Conservation (phyloP, 2,797 vertebrate species). For the Phrynocephalus forsythii region DNA sequence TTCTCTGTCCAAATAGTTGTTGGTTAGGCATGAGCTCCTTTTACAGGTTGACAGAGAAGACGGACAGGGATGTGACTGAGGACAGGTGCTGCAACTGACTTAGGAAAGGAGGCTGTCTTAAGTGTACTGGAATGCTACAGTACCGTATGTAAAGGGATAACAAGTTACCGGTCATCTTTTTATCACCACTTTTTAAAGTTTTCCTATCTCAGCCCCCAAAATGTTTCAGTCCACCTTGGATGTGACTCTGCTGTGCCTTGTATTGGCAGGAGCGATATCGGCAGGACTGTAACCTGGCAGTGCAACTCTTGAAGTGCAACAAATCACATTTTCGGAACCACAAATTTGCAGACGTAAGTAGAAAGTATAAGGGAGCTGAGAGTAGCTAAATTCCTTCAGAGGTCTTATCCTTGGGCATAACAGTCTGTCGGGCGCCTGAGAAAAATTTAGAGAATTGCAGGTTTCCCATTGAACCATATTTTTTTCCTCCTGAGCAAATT, state of each 20-base stretch:
- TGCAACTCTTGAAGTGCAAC: conserved; percentile 97
- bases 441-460: conserved; percentile 46
- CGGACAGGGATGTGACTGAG: not conserved
- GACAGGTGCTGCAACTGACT: not conserved
- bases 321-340: conserved; percentile 99
- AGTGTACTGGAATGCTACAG: not conserved
- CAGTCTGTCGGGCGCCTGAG: conserved; percentile 55
- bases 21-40: not conserved
- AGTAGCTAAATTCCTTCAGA: conserved; percentile 2
- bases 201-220: not conserved
- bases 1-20: not conserved
- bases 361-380: not conserved
- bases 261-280: conserved; percentile 90
- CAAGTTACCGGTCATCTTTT: not conserved
- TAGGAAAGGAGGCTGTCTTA: not conserved
- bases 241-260: conserved; percentile 39
- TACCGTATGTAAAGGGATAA: not conserved
- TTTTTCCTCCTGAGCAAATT: conserved; percentile 35
- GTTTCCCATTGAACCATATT: conserved; percentile 23
- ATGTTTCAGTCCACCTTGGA: not conserved
- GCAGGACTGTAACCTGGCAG: conserved; percentile 96
- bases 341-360: conserved; percentile 96
- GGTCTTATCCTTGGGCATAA: conserved; percentile 63
- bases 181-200: not conserved
- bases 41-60: not conserved